Percentiles rank a stretch among this genome's conserved stretches.
These are phyloP conservation scores for Mormyrops boulengeri DNA, from an alignment of 2,797 vertebrate species.

Conservation along the genomic window DNA sequence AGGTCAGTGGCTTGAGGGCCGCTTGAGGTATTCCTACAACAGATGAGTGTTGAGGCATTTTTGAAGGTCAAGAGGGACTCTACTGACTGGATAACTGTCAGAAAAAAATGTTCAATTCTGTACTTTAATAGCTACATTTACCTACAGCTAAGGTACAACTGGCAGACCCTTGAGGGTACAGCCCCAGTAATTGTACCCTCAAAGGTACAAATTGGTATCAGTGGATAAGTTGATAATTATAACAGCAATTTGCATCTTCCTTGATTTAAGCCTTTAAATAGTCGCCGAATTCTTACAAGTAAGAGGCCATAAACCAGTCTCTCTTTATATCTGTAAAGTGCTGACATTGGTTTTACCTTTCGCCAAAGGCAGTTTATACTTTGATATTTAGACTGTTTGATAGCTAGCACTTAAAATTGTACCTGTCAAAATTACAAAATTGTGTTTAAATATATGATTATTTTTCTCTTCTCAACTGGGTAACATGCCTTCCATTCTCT, in stretches of 20 bases:
- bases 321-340: neutral
- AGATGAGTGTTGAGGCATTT: neutral
- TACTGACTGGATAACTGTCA: neutral
- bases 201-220: neutral
- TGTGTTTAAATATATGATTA: neutral
- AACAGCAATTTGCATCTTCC: neutral
- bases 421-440: neutral
- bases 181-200: neutral
- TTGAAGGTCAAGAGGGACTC: neutral
- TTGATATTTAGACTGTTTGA: neutral
- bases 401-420: neutral
- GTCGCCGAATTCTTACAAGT: neutral
- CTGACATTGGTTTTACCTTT: neutral
- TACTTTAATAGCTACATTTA: neutral
- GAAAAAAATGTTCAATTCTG: neutral
- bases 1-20: neutral
- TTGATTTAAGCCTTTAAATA: neutral
- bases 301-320: neutral
- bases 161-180: neutral
- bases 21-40: neutral
- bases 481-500: neutral
- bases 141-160: neutral
- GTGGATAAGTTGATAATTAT: neutral
- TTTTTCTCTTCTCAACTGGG: constrained; percentile 20
- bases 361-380: neutral